Evolutionary conservation across 2,888 invertebrate genomes (phyloP), one percentile per base, ranked within the genome.

Genomic region (Eupithecia inturbata): DNA sequence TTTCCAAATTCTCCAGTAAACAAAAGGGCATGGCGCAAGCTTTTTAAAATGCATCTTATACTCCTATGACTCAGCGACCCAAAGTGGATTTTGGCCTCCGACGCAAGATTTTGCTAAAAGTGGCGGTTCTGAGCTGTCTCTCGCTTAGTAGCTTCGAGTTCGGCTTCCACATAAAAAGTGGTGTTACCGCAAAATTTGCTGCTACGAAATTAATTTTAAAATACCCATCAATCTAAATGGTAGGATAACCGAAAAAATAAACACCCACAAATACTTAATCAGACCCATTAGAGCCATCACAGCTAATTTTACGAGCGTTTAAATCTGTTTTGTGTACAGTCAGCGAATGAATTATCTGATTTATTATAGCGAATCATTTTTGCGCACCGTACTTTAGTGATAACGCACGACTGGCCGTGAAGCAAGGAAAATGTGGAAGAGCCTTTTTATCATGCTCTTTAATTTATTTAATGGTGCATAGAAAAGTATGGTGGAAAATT

Each of bases 261-360:
- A 62, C 31, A 62, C 62, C 62, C 62, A 31, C 62, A 31, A 39
- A 36, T 66, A 66, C 36, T 66, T 39, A 66, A 39, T 66, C 36
- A 53, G 57, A 33, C 60, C 71, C 71, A 74, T 74, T 72, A 72
- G 41, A 79, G 79, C 81, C 81, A 80, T 82, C 82, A 81, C 77
- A 77, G 79, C 80, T 83, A 86, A 84, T 85, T 84, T 84, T 81
- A 84, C 78, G 82, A 78, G 74, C 81, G 69, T 66, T 76, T 78
- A 79, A 76, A 84, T 85, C 84, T 86, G 84, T 85, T 84, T 82
- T 83, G 85, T 85, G 82, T 82, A 83, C 84, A 83, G 83, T 82
- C 79, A 81, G 85, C 85, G 84, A 83, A 87, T 88, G 84, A 85
- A 84, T 83, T 87, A 87, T 85, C 84, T 85, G 89, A 91, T 90